These are phyloP conservation scores for Drosophila trapezifrons DNA, from an alignment of 1,140 invertebrate genomes.

Conservation along the genomic window DNA sequence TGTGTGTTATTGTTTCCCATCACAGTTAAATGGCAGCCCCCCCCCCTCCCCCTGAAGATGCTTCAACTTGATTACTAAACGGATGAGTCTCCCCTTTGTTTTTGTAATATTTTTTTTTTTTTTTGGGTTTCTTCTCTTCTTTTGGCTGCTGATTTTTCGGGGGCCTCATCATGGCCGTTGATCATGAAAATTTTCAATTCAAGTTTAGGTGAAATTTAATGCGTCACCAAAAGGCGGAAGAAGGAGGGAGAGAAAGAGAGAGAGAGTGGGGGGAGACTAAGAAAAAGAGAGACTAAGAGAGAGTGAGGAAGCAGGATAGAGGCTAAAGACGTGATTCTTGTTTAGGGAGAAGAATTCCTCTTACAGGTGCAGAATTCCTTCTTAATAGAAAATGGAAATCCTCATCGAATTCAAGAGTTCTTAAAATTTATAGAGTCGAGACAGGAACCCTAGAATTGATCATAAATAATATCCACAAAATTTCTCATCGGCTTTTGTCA, in stretches of 20 bases:
- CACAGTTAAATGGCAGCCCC: conserved; percentile 47
- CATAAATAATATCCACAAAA: no score
- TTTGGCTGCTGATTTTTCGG: conserved; percentile 23
- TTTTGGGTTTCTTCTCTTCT: conserved; percentile 9
- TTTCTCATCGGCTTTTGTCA: no score
- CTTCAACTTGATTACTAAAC: conserved; percentile 41
- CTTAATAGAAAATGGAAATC: neutral
- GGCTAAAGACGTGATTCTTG: neutral
- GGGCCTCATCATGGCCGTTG: conserved; percentile 66
- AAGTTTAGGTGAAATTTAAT: conserved; percentile 82
- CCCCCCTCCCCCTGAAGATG: conserved; percentile 20
- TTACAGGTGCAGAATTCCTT: neutral
- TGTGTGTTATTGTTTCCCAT: conserved; percentile 45
- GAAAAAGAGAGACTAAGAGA: conserved; percentile 4
- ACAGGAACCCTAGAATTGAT: no score
- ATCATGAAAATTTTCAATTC: conserved; percentile 83
- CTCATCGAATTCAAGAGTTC: no score
- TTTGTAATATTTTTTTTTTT: neutral
- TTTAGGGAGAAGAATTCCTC: neutral
- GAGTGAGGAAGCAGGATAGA: neutral
- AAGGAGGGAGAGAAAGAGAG: neutral
- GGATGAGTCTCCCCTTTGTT: conserved; percentile 34
- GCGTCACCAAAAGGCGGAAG: conserved; percentile 39
- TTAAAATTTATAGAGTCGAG: no score
- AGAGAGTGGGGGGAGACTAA: no score